Percentiles rank a stretch among this genome's conserved stretches.
Conservation (phyloP, 2,113 vertebrate species). For the Plecotus auritus region DNA sequence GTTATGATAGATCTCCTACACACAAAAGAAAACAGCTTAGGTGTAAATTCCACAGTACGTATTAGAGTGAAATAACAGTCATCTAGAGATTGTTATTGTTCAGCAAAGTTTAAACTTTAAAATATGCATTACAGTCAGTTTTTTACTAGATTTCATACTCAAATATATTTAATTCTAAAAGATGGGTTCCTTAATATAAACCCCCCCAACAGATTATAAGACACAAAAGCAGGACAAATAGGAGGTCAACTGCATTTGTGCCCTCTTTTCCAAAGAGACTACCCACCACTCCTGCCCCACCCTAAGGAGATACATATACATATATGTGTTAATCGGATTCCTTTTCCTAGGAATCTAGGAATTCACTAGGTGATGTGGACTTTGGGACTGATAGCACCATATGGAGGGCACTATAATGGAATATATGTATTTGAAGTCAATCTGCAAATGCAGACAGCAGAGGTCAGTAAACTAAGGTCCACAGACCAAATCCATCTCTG, state of each 20-base stretch:
- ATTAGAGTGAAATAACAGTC: background rate
- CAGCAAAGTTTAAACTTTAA: background rate
- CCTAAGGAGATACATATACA: background rate
- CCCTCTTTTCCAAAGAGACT: background rate
- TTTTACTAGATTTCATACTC: background rate
- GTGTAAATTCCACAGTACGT: background rate
- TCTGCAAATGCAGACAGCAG: background rate
- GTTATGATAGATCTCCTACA: constrained; percentile 96
- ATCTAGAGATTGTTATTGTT: background rate
- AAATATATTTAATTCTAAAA: constrained; percentile 14
- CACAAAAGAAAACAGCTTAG: constrained; percentile 19
- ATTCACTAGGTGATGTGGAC: background rate
- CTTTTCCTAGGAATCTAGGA: background rate
- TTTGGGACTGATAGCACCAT: background rate
- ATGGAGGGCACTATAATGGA: background rate
- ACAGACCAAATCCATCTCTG: background rate
- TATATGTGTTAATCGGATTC: background rate
- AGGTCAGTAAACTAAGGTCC: background rate
- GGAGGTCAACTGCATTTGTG: background rate
- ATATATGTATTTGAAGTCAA: background rate
- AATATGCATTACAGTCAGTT: background rate
- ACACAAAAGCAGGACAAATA: constrained; percentile 7
- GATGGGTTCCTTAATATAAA: background rate
- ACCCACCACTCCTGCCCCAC: background rate
- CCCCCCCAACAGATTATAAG: background rate